phyloP scores from a whole-genome alignment of 2,113 vertebrate species.

The Himantopus leucocephalus region DNA sequence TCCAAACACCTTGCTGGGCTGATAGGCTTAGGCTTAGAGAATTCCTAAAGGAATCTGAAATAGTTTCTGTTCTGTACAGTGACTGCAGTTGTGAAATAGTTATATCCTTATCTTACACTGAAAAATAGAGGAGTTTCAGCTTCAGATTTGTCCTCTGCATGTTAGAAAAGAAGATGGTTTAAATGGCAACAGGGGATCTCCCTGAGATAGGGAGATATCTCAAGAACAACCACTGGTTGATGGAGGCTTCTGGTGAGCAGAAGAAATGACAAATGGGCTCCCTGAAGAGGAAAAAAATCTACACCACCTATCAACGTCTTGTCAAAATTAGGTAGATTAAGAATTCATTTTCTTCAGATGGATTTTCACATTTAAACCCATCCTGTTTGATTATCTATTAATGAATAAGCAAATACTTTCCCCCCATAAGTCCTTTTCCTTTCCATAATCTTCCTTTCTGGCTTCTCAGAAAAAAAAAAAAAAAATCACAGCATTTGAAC shows the following conservation, averaged over 20 bases:
- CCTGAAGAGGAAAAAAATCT: background rate
- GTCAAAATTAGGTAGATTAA: background rate
- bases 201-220: background rate
- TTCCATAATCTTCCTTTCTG: background rate
- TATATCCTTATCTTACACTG: background rate
- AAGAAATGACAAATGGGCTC: background rate
- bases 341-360: background rate
- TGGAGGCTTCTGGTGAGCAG: background rate
- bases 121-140: background rate
- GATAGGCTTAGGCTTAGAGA: slow-evolving; percentile 22
- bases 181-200: background rate
- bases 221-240: background rate
- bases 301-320: background rate
- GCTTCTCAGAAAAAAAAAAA: background rate
- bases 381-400: background rate
- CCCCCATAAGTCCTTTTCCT: background rate
- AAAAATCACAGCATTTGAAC: background rate
- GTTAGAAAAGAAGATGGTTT: background rate
- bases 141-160: background rate
- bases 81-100: background rate
- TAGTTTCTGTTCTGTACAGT: slow-evolving; percentile 2
- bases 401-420: background rate
- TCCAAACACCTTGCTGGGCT: slow-evolving; percentile 9
- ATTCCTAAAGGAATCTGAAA: slow-evolving; percentile 1
- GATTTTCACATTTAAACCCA: background rate